Evolutionary conservation across 2,113 vertebrate species (phyloP).

Genomic region (Oriolus oriolus): DNA sequence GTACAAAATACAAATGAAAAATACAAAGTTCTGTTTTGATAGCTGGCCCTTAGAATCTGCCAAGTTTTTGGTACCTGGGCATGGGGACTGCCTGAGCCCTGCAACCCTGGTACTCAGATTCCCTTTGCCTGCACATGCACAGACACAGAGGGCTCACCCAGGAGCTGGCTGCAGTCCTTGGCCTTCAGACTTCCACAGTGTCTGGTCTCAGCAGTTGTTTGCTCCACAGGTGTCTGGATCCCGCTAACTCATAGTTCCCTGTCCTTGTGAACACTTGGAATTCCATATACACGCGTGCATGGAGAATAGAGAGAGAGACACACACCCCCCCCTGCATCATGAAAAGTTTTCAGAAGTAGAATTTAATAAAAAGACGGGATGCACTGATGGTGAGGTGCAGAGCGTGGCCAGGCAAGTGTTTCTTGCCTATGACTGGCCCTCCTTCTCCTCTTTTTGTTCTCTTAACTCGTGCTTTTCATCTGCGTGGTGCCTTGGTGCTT

Average conservation of each 20-base stretch:
- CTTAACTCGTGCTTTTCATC: not conserved
- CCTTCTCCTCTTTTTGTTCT: not conserved
- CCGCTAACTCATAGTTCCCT: not conserved
- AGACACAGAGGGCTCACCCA: not conserved
- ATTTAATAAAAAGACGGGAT: not conserved
- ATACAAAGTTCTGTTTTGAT: accelerated
- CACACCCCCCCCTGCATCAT: accelerated
- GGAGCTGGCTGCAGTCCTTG: not conserved
- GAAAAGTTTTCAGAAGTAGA: not conserved
- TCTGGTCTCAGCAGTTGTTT: not conserved
- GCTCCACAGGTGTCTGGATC: not conserved
- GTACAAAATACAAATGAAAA: not conserved
- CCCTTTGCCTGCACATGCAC: not conserved
- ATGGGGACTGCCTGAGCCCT: not conserved
- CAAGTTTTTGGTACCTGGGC: not conserved
- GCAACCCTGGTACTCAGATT: not conserved
- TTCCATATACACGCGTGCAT: accelerated
- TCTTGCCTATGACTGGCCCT: not conserved
- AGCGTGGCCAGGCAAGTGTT: not conserved
- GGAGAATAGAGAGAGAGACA: not conserved
- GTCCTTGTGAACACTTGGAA: not conserved
- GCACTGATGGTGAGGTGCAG: not conserved
- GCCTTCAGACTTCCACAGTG: not conserved
- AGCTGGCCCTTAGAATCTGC: not conserved
- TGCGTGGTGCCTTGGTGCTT: not conserved